Percentiles rank a stretch among this genome's conserved stretches.
These are phyloP conservation scores for Enteromius treurensis DNA, from an alignment of 2,797 vertebrate genomes.

Conservation along the genomic window DNA sequence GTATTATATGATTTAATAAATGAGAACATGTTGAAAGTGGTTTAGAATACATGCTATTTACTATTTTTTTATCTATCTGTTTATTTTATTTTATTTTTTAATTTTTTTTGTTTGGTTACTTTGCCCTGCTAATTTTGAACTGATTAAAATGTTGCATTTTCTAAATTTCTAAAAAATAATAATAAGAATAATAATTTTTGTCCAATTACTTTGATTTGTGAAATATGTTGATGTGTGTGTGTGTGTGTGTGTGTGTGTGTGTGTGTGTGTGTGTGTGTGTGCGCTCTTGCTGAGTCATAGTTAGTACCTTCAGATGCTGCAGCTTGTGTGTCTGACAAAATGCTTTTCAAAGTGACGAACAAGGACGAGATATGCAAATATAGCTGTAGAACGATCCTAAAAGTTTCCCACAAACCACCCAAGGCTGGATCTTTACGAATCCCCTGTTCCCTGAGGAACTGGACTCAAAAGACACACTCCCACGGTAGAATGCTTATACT, in stretches of 20 bases:
- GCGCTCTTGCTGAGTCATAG: conserved; percentile 21
- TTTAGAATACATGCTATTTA: background rate
- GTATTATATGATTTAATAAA: background rate
- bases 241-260: background rate
- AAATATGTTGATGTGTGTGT: background rate
- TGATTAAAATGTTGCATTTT: background rate
- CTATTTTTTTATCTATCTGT: background rate
- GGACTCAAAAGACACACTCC: conserved; percentile 10
- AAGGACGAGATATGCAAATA: conserved; percentile 56
- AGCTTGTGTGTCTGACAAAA: conserved; percentile 13
- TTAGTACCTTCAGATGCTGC: conserved; percentile 1
- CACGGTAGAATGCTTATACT: conserved; percentile 24
- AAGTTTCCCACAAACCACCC: conserved; percentile 37
- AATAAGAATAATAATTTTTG: no score
- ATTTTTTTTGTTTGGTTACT: background rate
- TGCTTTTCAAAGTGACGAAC: conserved; percentile 32
- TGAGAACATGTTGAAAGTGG: background rate
- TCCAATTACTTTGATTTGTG: background rate
- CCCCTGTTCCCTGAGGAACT: conserved; percentile 16
- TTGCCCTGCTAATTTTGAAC: background rate
- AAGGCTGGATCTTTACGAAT: conserved; percentile 41
- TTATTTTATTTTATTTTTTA: background rate
- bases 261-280: background rate
- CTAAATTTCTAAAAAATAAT: background rate
- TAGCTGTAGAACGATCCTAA: conserved; percentile 44